Conservation (phyloP, 2,797 vertebrate genomes). For the Acestrorhynchus altus region DNA sequence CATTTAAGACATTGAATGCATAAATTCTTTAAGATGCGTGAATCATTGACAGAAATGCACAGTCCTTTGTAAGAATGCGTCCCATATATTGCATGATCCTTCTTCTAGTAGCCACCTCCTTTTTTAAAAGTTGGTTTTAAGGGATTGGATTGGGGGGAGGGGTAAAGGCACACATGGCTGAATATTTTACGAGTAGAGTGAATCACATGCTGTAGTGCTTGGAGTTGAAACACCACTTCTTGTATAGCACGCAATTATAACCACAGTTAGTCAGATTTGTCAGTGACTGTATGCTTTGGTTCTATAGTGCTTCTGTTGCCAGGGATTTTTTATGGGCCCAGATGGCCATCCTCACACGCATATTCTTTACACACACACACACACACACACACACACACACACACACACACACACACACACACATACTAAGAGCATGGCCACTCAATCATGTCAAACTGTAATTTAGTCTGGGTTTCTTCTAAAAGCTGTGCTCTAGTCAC, state of each 20-base stretch:
- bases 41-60: neutral
- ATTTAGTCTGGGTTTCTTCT: constrained; percentile 33
- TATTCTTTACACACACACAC: too few species aligned
- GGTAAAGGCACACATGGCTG: neutral
- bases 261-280: constrained; percentile 30
- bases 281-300: constrained; percentile 4
- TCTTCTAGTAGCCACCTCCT: too few species aligned
- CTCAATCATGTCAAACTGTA: constrained; percentile 55
- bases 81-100: neutral
- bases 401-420: constrained; percentile 19
- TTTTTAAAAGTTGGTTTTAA: too few species aligned
- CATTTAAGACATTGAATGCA: neutral
- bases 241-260: constrained; percentile 43
- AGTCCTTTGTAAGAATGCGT: neutral
- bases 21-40: constrained; percentile 2
- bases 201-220: constrained; percentile 34
- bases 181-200: constrained; percentile 41
- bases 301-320: constrained; percentile 31
- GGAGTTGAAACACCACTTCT: constrained; percentile 21
- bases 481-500: constrained; percentile 13
- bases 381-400: constrained; percentile 19
- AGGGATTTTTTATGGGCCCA: neutral
- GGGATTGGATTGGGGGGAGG: neutral
- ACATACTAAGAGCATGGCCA: constrained; percentile 51
- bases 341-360: constrained; percentile 38